A percentile compares a stretch with the other conserved stretches of the same genome.
These are phyloP conservation scores for Pseudococcus longispinus DNA, from an alignment of 2,888 invertebrate genomes.

Conservation along the genomic window DNA sequence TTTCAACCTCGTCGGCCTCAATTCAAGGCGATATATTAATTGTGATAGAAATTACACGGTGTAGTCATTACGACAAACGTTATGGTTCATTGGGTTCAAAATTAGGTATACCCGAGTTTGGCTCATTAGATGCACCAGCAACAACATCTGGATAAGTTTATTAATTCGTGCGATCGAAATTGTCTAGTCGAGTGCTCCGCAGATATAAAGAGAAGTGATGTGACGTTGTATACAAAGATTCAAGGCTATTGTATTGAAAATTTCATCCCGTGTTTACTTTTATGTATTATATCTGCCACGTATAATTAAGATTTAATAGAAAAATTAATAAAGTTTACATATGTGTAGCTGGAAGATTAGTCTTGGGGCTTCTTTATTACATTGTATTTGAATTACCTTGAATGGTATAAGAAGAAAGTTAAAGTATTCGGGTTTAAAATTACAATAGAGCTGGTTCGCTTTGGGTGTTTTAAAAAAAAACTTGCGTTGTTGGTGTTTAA, in stretches of 20 bases:
- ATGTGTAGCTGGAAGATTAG: neutral
- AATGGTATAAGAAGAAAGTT: neutral
- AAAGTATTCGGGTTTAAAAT: neutral
- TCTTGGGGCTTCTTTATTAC: neutral
- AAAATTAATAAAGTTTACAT: neutral
- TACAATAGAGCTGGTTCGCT: neutral
- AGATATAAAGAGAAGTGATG: neutral
- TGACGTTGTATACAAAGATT: neutral
- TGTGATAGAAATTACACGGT: slow-evolving; percentile 15
- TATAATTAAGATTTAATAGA: neutral
- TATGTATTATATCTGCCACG: neutral
- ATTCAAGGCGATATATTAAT: slow-evolving; percentile 26
- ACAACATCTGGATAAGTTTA: neutral
- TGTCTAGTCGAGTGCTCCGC: neutral
- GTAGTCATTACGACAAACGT: slow-evolving; percentile 24
- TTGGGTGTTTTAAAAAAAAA: neutral
- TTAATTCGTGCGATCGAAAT: neutral
- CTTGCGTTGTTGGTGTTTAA: neutral
- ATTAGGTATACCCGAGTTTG: neutral
- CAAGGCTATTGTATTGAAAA: neutral
- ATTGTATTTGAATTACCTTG: slow-evolving; percentile 3
- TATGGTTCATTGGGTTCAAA: slow-evolving; percentile 14
- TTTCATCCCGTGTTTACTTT: neutral
- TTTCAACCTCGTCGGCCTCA: slow-evolving; percentile 13
- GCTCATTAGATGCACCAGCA: neutral